Conservation (phyloP, 1,140 invertebrate genomes). For the Liolophura sinensis region DNA sequence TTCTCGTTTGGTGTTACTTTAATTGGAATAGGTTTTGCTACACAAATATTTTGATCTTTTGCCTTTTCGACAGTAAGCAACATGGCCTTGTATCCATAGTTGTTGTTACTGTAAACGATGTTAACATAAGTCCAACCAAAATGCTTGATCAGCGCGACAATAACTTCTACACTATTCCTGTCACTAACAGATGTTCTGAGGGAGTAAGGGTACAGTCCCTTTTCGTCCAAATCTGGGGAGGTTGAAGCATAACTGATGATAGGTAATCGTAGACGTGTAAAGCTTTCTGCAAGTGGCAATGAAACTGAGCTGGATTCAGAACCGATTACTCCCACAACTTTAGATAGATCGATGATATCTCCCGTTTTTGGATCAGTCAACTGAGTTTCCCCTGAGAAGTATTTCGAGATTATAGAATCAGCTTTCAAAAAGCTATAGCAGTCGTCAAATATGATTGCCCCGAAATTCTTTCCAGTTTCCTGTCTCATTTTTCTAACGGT, state of each 20-base stretch:
- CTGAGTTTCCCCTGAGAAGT: constrained; percentile 24
- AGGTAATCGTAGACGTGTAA: constrained; percentile 28
- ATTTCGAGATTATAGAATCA: constrained; percentile 18
- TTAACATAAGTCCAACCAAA: constrained; percentile 5
- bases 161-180: constrained; percentile 24
- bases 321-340: constrained; percentile 33
- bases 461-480: constrained; percentile 18
- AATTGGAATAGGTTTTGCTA: constrained; percentile 23
- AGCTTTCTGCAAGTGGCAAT: constrained; percentile 23
- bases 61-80: not conserved
- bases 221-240: constrained; percentile 31
- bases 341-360: constrained; percentile 23
- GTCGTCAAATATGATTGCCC: constrained; percentile 40
- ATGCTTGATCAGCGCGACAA: not conserved
- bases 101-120: constrained; percentile 5
- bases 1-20: constrained; percentile 7
- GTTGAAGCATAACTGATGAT: constrained; percentile 37
- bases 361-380: constrained; percentile 17
- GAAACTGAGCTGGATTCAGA: constrained; percentile 36
- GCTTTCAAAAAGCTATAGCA: constrained; percentile 37
- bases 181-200: constrained; percentile 37
- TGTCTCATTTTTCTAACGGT: constrained; percentile 10
- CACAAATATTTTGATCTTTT: not conserved
- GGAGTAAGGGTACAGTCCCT: constrained; percentile 32
- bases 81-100: not conserved